These are phyloP conservation scores for Cerceris ruficornis DNA, from an alignment of 2,888 invertebrate species.

Conservation along the genomic window DNA sequence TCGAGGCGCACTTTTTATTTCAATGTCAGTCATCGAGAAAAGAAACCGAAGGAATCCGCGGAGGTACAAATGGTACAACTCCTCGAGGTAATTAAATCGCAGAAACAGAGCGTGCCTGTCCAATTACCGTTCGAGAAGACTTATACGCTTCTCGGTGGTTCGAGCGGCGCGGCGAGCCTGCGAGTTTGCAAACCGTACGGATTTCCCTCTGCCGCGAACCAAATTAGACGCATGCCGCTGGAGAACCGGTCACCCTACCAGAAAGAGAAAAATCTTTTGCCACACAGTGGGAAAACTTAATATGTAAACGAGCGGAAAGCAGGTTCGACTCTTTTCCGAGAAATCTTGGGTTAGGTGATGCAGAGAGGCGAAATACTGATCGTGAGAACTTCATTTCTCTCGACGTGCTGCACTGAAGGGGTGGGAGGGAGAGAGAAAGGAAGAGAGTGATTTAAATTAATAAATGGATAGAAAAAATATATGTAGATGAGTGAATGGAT, in stretches of 20 bases:
- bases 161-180: slow-evolving; percentile 16
- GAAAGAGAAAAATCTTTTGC: not conserved
- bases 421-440: too few species aligned
- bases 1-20: slow-evolving; percentile 59
- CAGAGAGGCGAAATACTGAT: too few species aligned
- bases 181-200: not conserved
- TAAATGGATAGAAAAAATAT: too few species aligned
- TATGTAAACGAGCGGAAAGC: too few species aligned
- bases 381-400: too few species aligned
- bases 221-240: slow-evolving; percentile 5
- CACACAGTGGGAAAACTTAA: too few species aligned
- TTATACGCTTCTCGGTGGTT: slow-evolving; percentile 40
- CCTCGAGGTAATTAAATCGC: slow-evolving; percentile 70
- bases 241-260: not conserved
- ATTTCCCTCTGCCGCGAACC: slow-evolving; percentile 3
- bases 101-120: slow-evolving; percentile 76
- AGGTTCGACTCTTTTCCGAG: not conserved
- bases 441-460: too few species aligned
- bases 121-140: slow-evolving; percentile 60
- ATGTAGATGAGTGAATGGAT: too few species aligned
- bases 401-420: too few species aligned
- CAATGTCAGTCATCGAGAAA: slow-evolving; percentile 49
- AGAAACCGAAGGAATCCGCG: slow-evolving; percentile 47
- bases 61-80: slow-evolving; percentile 32
- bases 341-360: too few species aligned